phyloP scores from a whole-genome alignment of 2,113 vertebrate genomes.

The Haemorhous mexicanus region DNA sequence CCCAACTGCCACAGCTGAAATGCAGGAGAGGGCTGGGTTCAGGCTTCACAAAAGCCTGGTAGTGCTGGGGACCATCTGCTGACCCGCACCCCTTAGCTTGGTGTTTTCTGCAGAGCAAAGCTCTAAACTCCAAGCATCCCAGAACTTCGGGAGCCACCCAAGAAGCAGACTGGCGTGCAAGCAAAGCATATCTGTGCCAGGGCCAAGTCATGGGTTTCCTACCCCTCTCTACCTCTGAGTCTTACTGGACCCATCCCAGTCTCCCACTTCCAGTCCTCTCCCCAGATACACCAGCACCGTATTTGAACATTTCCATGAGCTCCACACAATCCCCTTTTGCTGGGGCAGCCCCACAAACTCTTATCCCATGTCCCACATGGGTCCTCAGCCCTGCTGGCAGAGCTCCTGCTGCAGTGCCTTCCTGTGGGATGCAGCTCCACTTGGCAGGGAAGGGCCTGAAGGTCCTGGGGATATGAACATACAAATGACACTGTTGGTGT shows the following conservation, averaged over 20 bases:
- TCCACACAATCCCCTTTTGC: neutral
- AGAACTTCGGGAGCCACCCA: fast-evolving
- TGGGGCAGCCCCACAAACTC: neutral
- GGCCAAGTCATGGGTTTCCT: neutral
- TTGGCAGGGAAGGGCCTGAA: neutral
- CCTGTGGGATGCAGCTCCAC: neutral
- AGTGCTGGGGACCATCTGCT: neutral
- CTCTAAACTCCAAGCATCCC: neutral
- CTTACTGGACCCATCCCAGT: neutral
- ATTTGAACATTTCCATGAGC: neutral
- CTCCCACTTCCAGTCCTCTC: neutral
- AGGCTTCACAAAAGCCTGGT: neutral
- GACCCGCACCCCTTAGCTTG: neutral
- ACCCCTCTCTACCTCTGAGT: neutral
- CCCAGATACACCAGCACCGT: neutral
- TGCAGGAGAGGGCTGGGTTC: neutral
- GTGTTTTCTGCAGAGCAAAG: neutral
- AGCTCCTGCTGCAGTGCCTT: neutral
- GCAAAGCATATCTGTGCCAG: neutral
- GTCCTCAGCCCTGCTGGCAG: neutral
- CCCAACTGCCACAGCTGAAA: neutral
- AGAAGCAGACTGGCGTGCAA: neutral
- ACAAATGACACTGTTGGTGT: neutral
- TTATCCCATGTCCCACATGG: neutral
- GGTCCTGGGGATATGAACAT: neutral